phyloP scores from a whole-genome alignment of 2,113 vertebrate genomes.

The Cyprinodon brontotheroides region DNA sequence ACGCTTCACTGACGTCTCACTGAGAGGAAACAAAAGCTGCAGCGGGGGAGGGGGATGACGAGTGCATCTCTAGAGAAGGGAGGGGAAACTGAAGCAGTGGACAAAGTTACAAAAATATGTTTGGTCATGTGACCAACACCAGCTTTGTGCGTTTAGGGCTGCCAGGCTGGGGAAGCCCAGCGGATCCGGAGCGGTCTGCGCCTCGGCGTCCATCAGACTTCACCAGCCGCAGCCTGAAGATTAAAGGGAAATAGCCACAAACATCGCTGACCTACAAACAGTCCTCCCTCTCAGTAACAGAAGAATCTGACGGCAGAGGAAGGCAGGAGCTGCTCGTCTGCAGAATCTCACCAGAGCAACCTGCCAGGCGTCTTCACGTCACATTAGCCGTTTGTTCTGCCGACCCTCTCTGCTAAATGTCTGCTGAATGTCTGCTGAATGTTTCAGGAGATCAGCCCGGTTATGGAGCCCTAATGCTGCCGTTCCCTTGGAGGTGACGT shows the following conservation, averaged over 20 bases:
- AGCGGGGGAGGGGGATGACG: constrained; percentile 12
- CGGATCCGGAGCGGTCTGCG: constrained; percentile 51
- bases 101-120: constrained; percentile 75
- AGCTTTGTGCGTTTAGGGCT: constrained; percentile 75
- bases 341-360: constrained; percentile 29
- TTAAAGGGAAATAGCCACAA: constrained; percentile 57
- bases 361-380: constrained; percentile 8
- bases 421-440: constrained; percentile 8
- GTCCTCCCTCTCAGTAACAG: constrained; percentile 27
- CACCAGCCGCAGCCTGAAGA: constrained; percentile 42
- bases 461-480: constrained; percentile 34
- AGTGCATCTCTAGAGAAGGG: constrained; percentile 68
- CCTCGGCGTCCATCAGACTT: constrained; percentile 48
- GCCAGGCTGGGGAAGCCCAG: constrained; percentile 45
- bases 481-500: constrained; percentile 40
- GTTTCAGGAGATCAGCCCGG: constrained; percentile 13
- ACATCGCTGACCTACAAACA: constrained; percentile 6
- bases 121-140: constrained; percentile 65
- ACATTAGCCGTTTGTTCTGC: constrained; percentile 11
- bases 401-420: not conserved
- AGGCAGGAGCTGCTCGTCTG: constrained; percentile 39
- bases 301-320: constrained; percentile 40
- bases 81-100: constrained; percentile 34
- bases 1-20: constrained; percentile 27
- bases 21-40: constrained; percentile 76